Evolutionary conservation across 1,140 invertebrate genomes (phyloP).

Genomic region (Oppia nitens): DNA sequence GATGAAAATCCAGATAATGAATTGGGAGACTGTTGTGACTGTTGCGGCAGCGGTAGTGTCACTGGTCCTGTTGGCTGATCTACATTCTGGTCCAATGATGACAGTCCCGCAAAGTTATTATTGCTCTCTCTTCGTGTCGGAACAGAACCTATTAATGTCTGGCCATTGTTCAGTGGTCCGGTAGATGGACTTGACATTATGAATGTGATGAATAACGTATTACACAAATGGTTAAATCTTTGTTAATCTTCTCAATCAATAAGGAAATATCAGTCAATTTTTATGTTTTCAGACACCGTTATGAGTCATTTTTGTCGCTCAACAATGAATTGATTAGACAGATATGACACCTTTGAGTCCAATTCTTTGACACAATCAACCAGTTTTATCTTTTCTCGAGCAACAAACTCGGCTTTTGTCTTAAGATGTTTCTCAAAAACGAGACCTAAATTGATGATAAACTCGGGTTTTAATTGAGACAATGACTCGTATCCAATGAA

Average conservation of each 20-base stretch:
- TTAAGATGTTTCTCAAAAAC: slow-evolving; percentile 4
- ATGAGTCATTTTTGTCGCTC: slow-evolving; percentile 7
- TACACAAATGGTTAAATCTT: slow-evolving; percentile 3
- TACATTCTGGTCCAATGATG: neutral
- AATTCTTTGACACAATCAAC: slow-evolving; percentile 5
- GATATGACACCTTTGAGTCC: neutral
- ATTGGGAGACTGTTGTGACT: slow-evolving; percentile 12
- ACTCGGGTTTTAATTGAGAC: slow-evolving; percentile 1
- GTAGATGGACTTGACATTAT: neutral
- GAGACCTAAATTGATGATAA: slow-evolving; percentile 8
- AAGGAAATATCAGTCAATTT: slow-evolving; percentile 11
- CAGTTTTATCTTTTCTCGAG: neutral
- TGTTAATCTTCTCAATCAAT: slow-evolving; percentile 7
- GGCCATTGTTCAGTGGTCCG: neutral
- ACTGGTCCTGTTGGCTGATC: neutral
- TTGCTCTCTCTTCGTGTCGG: neutral
- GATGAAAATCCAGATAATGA: neutral
- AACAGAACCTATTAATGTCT: neutral
- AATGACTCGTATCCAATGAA: slow-evolving; percentile 8
- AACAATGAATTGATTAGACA: neutral
- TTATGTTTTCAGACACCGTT: slow-evolving; percentile 8
- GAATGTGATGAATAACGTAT: slow-evolving; percentile 1
- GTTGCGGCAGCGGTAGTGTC: neutral
- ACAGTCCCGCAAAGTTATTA: neutral
- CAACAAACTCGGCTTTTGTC: slow-evolving; percentile 4